Conservation (phyloP, 2,797 vertebrate species). For the Phoebastria nigripes region DNA sequence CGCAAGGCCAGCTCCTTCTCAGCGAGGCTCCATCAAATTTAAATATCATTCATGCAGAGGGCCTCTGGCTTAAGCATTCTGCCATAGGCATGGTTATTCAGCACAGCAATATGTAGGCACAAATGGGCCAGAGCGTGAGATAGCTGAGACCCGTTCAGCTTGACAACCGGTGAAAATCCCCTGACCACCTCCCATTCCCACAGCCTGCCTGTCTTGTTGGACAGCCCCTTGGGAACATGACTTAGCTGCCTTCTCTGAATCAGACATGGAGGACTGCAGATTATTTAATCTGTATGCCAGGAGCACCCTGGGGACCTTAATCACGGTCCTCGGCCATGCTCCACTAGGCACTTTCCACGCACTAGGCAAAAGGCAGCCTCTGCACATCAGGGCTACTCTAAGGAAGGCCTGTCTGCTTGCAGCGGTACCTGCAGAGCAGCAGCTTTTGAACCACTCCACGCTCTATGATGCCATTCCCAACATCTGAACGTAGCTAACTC, state of each 20-base stretch:
- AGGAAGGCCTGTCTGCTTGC: neutral
- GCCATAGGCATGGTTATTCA: neutral
- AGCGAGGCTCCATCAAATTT: neutral
- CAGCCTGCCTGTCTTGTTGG: neutral
- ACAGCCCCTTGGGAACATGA: neutral
- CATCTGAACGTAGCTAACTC: neutral
- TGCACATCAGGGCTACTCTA: neutral
- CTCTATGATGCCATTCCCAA: neutral
- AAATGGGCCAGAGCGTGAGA: fast-evolving
- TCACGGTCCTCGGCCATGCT: neutral
- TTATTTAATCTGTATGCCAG: neutral
- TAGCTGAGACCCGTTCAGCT: neutral
- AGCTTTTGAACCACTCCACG: neutral
- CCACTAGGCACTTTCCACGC: neutral
- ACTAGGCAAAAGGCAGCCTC: neutral
- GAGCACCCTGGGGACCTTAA: neutral
- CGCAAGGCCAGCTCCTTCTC: neutral
- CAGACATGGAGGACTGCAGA: neutral
- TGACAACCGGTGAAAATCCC: neutral
- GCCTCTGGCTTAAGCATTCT: neutral
- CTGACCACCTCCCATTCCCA: neutral
- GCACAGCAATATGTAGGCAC: neutral
- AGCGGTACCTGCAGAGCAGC: neutral
- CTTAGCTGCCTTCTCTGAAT: neutral
- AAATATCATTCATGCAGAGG: neutral